Conservation (phyloP, 2,797 vertebrate genomes). For the Antennarius maculatus region DNA sequence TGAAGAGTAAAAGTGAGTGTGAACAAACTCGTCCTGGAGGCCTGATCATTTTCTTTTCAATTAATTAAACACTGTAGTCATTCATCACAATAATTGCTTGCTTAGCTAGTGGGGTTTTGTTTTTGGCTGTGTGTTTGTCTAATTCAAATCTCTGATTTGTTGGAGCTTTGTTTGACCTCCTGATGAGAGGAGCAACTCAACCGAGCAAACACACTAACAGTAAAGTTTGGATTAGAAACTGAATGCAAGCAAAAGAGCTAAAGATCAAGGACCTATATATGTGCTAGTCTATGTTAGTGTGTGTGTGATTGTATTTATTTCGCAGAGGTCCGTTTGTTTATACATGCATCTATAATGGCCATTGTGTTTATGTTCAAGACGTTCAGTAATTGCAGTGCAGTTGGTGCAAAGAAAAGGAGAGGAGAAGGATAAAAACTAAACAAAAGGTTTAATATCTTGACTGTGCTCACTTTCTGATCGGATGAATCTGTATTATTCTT, state of each 20-base stretch:
- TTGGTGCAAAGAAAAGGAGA: slow-evolving; percentile 5
- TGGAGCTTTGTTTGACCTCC: slow-evolving; percentile 15
- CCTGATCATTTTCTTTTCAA: neutral
- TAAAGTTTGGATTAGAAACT: slow-evolving; percentile 9
- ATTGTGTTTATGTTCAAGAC: slow-evolving; percentile 6
- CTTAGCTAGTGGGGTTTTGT: slow-evolving; percentile 17
- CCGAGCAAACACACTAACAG: neutral
- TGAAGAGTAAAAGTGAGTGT: slow-evolving; percentile 20
- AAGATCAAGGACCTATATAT: too few species aligned
- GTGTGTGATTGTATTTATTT: neutral
- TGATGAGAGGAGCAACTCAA: slow-evolving; percentile 1
- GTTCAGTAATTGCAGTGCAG: slow-evolving; percentile 28
- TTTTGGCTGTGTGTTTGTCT: slow-evolving; percentile 21
- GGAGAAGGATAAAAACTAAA: slow-evolving; percentile 5
- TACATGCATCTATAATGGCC: slow-evolving; percentile 10
- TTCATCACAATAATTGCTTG: slow-evolving; percentile 52
- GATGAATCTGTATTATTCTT: slow-evolving; percentile 25
- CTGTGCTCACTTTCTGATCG: slow-evolving; percentile 32
- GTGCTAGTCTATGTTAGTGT: too few species aligned
- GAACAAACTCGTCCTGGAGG: slow-evolving; percentile 32
- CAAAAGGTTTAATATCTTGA: slow-evolving; percentile 6
- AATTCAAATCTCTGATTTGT: slow-evolving; percentile 35
- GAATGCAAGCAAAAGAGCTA: neutral
- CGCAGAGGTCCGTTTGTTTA: slow-evolving; percentile 10
- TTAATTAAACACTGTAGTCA: slow-evolving; percentile 39